Conservation (phyloP, 2,888 invertebrate genomes). For the Drosophila dives region DNA sequence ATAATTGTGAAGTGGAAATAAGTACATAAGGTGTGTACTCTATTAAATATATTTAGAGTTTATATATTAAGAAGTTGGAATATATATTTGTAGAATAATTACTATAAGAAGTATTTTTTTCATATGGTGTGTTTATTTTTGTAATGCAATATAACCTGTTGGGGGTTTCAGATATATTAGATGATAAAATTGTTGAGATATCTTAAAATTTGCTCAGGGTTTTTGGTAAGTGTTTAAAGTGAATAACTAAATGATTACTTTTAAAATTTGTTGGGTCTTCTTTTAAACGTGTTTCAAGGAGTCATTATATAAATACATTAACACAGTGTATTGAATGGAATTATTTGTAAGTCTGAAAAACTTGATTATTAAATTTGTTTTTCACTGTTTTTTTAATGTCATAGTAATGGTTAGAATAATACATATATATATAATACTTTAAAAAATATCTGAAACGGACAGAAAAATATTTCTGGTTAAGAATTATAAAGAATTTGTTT, state of each 20-base stretch:
- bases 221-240: background rate
- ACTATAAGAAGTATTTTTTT: conserved; percentile 18
- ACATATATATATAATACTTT: background rate
- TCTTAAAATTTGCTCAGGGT: conserved; percentile 2
- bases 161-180: background rate
- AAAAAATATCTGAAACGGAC: background rate
- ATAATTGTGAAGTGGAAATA: conserved; percentile 58
- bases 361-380: background rate
- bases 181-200: background rate
- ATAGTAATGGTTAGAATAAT: background rate
- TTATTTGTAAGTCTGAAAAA: background rate
- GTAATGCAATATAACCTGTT: conserved; percentile 48
- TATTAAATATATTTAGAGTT: conserved; percentile 39
- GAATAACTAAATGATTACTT: conserved; percentile 1
- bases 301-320: conserved; percentile 2
- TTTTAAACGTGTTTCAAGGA: conserved; percentile 3
- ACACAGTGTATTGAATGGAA: background rate
- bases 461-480: too few relatives aligned
- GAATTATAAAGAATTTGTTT: too few relatives aligned
- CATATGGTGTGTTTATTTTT: conserved; percentile 19
- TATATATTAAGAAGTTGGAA: conserved; percentile 36
- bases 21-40: conserved; percentile 63
- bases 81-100: conserved; percentile 33
- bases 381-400: background rate
- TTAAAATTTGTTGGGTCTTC: background rate